Conservation (phyloP, 2,113 vertebrate species). For the Proteles cristata region DNA sequence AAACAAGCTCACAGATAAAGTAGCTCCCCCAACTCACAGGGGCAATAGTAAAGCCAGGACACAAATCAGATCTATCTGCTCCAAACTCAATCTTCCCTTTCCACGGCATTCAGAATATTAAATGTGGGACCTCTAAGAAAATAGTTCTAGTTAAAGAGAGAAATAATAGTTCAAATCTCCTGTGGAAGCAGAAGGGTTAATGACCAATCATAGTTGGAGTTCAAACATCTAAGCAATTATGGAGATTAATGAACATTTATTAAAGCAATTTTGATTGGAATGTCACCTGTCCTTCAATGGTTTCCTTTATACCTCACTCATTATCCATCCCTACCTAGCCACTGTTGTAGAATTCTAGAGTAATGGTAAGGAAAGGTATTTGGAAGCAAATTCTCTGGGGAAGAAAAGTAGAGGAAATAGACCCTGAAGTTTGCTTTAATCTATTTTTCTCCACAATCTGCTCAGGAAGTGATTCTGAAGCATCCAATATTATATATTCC, state of each 20-base stretch:
- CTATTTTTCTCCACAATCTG: not conserved
- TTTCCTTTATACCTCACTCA: not conserved
- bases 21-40: not conserved
- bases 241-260: not conserved
- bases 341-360: not conserved
- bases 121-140: not conserved
- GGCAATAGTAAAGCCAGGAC: not conserved
- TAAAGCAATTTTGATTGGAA: not conserved
- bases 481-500: not conserved
- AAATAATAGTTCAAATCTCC: not conserved
- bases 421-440: not conserved
- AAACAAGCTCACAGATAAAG: not conserved
- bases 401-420: not conserved
- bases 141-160: not conserved
- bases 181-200: not conserved
- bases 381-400: not conserved
- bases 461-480: not conserved
- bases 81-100: not conserved
- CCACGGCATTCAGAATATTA: not conserved
- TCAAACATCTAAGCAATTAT: not conserved
- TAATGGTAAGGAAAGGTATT: not conserved
- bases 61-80: not conserved
- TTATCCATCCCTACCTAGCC: not conserved
- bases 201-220: not conserved
- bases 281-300: not conserved